These are phyloP conservation scores for Danio choprae DNA, from an alignment of 2,797 vertebrate species.

Conservation along the genomic window DNA sequence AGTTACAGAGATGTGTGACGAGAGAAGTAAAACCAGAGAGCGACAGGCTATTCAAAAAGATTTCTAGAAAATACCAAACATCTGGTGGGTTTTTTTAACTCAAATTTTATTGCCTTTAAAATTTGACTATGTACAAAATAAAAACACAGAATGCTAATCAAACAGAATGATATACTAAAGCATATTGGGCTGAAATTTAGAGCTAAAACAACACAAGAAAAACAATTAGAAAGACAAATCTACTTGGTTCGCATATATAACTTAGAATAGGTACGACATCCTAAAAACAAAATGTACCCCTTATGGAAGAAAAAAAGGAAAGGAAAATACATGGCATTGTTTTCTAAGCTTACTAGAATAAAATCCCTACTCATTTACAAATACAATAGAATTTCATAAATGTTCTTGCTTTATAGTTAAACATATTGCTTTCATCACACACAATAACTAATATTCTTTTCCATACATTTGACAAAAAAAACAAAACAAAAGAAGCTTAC, in stretches of 20 bases:
- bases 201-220: constrained; percentile 73
- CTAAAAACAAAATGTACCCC: constrained; percentile 55
- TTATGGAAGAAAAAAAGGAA: constrained; percentile 59
- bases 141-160: constrained; percentile 86
- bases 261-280: constrained; percentile 31
- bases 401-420: constrained; percentile 90
- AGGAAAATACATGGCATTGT: constrained; percentile 59
- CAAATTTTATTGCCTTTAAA: constrained; percentile 99
- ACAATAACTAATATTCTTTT: constrained; percentile 97
- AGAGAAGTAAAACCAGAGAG: constrained; percentile 74
- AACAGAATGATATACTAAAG: constrained; percentile 85
- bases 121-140: constrained; percentile 88
- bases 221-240: constrained; percentile 50
- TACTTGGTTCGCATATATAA: constrained; percentile 67
- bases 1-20: constrained; percentile 92
- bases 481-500: constrained; percentile 75
- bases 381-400: constrained; percentile 94
- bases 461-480: constrained; percentile 80
- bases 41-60: constrained; percentile 30
- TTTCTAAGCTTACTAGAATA: constrained; percentile 86
- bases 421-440: constrained; percentile 81
- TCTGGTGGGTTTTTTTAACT: constrained; percentile 79
- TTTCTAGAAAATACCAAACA: constrained; percentile 65
- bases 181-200: constrained; percentile 78
- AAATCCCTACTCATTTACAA: constrained; percentile 90